Evolutionary conservation across 2,113 vertebrate species (phyloP), one percentile per base, ranked within the genome.

Genomic region (Mugil cephalus): DNA sequence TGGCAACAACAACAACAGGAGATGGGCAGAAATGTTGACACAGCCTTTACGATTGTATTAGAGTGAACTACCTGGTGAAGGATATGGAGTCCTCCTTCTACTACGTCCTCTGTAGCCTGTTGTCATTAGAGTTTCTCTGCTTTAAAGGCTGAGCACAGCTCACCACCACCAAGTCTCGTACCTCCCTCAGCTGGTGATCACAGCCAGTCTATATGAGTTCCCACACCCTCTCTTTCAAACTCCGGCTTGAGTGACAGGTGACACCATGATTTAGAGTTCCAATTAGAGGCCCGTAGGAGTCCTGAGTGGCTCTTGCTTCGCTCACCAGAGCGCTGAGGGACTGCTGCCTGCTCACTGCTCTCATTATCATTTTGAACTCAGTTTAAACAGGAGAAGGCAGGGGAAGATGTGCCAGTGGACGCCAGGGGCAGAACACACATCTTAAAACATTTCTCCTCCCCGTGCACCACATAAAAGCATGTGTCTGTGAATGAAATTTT

Each of bases 301-400:
- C 88, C 84, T 87, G 91, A 88, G 91, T 78, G 87, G 80, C 85
- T 88, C 55, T 68, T 64, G 80, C 87, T 82, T 85, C 24, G 30
- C 80, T 87, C 87, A 63, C 74, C 69, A 77, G 79, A 87, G 89
- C 84, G 79, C 92, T 90, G 88, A 82, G 88, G 94, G 92, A 94
- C 94, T 89, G 92, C 77, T 85, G 92, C 91, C 93, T 92, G 92
- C 91, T 90, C 91, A 89, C 82, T 74, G 86, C 71, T 74, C 93
- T 95, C 90, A 95, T 96, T 96, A 96, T 95, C 95, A 96, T 95
- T 94, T 93, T 94, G 94, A 97, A 95, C 94, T 92, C 90, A 89
- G 94, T 93, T 93, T 95, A 91, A 91, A 94, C 92, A 86, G 79
- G 75, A 91, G n/a, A n/a, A n/a, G 90, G 89, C 93, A 89, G 79